Evolutionary conservation across 2,797 vertebrate genomes (phyloP), one percentile per base, ranked within the genome.

Genomic region (Mareca penelope): DNA sequence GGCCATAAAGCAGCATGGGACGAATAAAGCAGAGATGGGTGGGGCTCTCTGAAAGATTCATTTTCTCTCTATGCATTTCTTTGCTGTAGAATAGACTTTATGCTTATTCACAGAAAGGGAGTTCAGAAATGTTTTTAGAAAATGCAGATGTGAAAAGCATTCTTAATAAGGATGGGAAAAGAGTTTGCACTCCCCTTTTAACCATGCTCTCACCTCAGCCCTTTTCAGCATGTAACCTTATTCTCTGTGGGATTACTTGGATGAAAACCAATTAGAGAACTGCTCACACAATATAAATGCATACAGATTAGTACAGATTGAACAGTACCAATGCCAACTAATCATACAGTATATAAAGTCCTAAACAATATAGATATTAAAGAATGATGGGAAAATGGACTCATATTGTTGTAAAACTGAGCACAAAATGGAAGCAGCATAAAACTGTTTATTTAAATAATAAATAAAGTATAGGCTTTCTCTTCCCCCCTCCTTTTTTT

Each of bases 191-290:
- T 96, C 96, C 91, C 94, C 96, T 97, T 97, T 97, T 97, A 97
- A 97, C 96, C 96, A 97, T 85, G 93, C 96, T 95, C 96, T 98
- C 97, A 97, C 97, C 97, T 98, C 97, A 97, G 95, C 94, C 96
- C 97, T 97, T 97, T 98, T 97, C 97, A 98, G 97, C 96, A 97
- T 94, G 96, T 97, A 98, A 97, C 97, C 97, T 97, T 98, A 98
- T 97, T 98, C 98, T 98, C 97, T 96, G 92, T 97, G 97, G 97
- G 97, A 98, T 98, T 98, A 98, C 97, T 97, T 96, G 97, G 97
- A 98, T 97, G 96, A 97, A 98, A 98, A 98, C 97, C 98, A 98
- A 98, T 98, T 98, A 98, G 97, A 95, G 96, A 96, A 92, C 96
- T 95, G 97, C 94, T 98, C 95, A 84, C 95, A 97, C 95, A 97